Evolutionary conservation across 2,113 vertebrate genomes (phyloP).

Genomic region (Pelecanus crispus): DNA sequence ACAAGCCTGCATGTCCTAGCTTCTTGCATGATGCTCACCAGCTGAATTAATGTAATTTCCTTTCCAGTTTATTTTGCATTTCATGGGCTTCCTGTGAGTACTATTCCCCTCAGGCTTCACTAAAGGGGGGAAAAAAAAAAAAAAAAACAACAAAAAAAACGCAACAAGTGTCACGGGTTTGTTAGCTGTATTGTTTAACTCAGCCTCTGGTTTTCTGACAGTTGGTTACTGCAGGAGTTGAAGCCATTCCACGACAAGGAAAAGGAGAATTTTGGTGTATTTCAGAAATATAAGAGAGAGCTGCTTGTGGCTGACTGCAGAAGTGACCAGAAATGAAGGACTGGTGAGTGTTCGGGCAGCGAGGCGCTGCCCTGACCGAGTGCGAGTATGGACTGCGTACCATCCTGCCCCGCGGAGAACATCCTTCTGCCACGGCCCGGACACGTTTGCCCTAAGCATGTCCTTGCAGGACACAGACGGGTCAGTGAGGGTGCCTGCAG

Average conservation of each 20-base stretch:
- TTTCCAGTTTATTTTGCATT: background rate
- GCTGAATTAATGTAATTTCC: background rate
- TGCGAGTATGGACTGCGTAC: accelerated
- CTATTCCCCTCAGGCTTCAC: background rate
- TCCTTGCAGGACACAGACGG: background rate
- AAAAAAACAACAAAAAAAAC: background rate
- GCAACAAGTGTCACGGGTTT: background rate
- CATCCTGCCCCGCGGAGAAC: background rate
- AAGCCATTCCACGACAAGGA: background rate
- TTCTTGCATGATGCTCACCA: background rate
- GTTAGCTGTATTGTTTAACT: background rate
- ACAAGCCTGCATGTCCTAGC: background rate
- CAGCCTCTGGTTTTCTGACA: background rate
- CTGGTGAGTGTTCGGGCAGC: accelerated
- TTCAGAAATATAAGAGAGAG: background rate
- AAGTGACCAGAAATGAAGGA: background rate
- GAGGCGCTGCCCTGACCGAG: background rate
- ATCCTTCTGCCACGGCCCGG: accelerated
- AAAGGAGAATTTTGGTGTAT: background rate
- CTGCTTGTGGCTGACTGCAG: background rate
- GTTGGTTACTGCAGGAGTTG: background rate
- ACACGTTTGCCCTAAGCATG: background rate
- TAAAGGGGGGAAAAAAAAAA: background rate
- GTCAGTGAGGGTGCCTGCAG: background rate
- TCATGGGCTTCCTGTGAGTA: background rate